phyloP scores from a whole-genome alignment of 2,113 vertebrate species.

The Hemichromis elongatus region DNA sequence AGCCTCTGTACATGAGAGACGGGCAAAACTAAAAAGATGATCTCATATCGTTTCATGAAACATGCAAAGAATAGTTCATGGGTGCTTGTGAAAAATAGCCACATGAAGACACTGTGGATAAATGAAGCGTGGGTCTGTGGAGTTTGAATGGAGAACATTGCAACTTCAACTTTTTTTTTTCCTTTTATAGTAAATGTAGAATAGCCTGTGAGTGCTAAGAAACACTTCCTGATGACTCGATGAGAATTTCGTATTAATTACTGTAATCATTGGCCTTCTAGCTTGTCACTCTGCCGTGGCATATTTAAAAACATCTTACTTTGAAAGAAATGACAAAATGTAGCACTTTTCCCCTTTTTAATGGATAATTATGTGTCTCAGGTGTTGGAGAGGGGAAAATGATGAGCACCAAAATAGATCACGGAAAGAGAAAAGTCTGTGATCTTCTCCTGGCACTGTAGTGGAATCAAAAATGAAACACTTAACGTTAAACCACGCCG shows the following conservation, averaged over 20 bases:
- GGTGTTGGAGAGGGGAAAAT: conserved; percentile 54
- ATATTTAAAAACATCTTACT: conserved; percentile 42
- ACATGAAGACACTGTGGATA: conserved; percentile 27
- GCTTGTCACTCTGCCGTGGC: conserved; percentile 32
- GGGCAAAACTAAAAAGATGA: conserved; percentile 51
- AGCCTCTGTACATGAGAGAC: conserved; percentile 26
- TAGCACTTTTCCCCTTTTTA: conserved; percentile 42
- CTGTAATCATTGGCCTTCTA: conserved; percentile 22
- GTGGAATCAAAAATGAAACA: conserved; percentile 66
- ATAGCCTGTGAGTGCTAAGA: neutral
- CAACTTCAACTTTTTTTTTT: neutral
- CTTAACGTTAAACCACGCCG: conserved; percentile 60
- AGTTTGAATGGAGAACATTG: neutral
- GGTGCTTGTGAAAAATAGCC: conserved; percentile 35
- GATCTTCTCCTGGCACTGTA: conserved; percentile 63
- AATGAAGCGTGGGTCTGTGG: conserved; percentile 15
- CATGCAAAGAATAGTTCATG: conserved; percentile 50
- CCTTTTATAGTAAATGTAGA: neutral
- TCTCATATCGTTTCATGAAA: conserved; percentile 56
- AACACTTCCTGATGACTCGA: conserved; percentile 5
- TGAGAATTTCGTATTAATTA: conserved; percentile 27
- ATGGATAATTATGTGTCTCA: conserved; percentile 73
- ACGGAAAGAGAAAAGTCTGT: conserved; percentile 56
- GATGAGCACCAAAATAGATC: conserved; percentile 76
- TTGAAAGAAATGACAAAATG: conserved; percentile 46